Base-by-base conservation (phyloP, 2,797 vertebrate species). In the Neopelma chrysocephalum region DNA sequence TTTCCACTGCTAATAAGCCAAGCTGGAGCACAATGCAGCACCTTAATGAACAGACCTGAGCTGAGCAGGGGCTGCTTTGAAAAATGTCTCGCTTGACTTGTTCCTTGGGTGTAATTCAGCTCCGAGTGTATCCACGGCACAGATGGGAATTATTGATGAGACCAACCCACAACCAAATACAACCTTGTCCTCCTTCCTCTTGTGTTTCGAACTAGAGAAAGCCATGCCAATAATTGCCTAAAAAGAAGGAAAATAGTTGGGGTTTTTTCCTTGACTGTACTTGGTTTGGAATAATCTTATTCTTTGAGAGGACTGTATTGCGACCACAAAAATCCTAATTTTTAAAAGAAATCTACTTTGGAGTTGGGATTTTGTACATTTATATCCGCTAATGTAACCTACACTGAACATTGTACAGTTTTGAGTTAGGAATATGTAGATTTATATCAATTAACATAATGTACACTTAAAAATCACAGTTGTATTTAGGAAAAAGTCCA, bases 1-100 rank as follows among this genome's bases (percentile, higher is more conserved):
- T 92, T 75, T 77, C 89, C 48, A 23, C 27, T 57, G 87, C 81
- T 91, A 58, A 81, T 56, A 38, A 85, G 90, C 84, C 62, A 25
- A 34, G 84, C 64, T 65, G 69, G 76, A 57, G 89, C 75, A 51
- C 73, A 72, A 23, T 31, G 12, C 77, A 79, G 92, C 78, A 29
- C 57, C 82, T 42, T 70, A 77, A 73, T 31, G 77, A 70, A 29
- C 47, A 65, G 75, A 45, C 32, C 66, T 38, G 80, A 89, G 51
- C 86, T 5, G 29, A 89, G 89, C 92, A 85, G 87, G 73, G 87
- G 47, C 54, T 36, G n/a, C 43, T 73, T 47, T 89, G 87, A 51
- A 43, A 75, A 51, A 58, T 3, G 40, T 40, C 88, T 75, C 9
- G 72, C 73, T 75, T 17, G 76, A 20, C 68, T 85, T 20, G 36